Evolutionary conservation across 2,888 invertebrate species (phyloP).

Genomic region (Chorisops tibialis): DNA sequence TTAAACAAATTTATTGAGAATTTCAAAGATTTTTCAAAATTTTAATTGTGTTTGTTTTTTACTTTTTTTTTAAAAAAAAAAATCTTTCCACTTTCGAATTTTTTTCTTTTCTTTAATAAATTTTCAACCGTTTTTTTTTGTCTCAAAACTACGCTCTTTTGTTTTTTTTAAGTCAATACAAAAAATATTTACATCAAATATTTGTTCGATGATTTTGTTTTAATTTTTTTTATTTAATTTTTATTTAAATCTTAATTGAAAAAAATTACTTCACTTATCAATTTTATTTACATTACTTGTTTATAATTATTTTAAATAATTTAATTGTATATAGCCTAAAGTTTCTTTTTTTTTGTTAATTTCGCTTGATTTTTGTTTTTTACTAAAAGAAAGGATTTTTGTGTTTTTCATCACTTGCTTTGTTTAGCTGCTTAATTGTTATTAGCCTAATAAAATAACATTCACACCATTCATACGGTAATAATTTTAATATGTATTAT

Average conservation of each 20-base stretch:
- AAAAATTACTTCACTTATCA: background rate
- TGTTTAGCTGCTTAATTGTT: slow-evolving; percentile 11
- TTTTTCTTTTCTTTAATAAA: slow-evolving; percentile 6
- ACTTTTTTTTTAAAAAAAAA: slow-evolving; percentile 1
- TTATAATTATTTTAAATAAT: slow-evolving; percentile 18
- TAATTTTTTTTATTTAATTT: slow-evolving; percentile 7
- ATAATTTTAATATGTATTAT: slow-evolving; percentile 1
- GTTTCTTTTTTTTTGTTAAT: background rate
- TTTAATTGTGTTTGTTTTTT: too few relatives aligned
- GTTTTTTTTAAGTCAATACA: background rate
- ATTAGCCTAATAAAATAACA: slow-evolving; percentile 5
- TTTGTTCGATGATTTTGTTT: slow-evolving; percentile 22
- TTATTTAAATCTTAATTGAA: slow-evolving; percentile 1
- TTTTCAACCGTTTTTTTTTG: slow-evolving; percentile 1
- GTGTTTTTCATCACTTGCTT: slow-evolving; percentile 11
- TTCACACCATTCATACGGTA: slow-evolving; percentile 5
- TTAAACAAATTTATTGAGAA: too few relatives aligned
- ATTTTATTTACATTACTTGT: slow-evolving; percentile 7
- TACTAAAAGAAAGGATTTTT: slow-evolving; percentile 1
- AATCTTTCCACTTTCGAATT: slow-evolving; percentile 8
- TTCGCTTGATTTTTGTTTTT: slow-evolving; percentile 3
- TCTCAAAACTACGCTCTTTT: slow-evolving; percentile 16
- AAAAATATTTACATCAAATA: slow-evolving; percentile 17
- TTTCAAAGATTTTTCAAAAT: too few relatives aligned
- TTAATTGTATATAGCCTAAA: slow-evolving; percentile 17